Percentiles rank a stretch among this genome's conserved stretches.
Evolutionary conservation across 2,797 vertebrate species (phyloP).

Genomic region (Diplodus puntazzo): DNA sequence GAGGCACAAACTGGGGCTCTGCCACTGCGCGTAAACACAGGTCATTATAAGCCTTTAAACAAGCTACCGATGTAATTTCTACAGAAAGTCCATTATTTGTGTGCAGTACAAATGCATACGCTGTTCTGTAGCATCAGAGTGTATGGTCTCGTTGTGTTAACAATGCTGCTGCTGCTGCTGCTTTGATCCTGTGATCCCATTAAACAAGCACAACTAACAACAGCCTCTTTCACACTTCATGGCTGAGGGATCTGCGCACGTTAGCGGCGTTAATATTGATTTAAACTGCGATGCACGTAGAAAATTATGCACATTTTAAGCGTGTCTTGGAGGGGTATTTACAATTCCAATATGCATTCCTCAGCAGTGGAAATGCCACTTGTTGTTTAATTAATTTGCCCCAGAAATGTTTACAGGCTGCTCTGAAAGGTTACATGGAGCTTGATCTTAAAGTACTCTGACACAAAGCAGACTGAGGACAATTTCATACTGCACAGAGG

Average conservation of each 20-base stretch:
- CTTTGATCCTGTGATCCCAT: slow-evolving; percentile 55
- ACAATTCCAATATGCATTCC: slow-evolving; percentile 27
- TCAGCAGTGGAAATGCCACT: slow-evolving; percentile 38
- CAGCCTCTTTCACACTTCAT: slow-evolving; percentile 22
- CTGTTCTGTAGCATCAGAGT: neutral
- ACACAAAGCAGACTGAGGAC: slow-evolving; percentile 53
- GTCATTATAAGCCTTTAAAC: slow-evolving; percentile 18
- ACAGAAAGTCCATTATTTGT: neutral
- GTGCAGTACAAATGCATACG: neutral
- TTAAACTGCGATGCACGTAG: neutral
- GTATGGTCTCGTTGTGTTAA: slow-evolving; percentile 28
- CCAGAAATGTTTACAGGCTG: slow-evolving; percentile 31
- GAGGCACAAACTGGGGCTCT: slow-evolving; percentile 15
- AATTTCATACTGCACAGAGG: slow-evolving; percentile 35
- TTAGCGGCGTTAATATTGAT: slow-evolving; percentile 36
- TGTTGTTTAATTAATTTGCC: slow-evolving; percentile 62
- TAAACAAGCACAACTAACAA: slow-evolving; percentile 40
- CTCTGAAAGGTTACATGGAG: slow-evolving; percentile 42
- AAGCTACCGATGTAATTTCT: neutral
- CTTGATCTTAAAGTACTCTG: slow-evolving; percentile 56
- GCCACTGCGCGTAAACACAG: neutral
- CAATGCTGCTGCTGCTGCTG: neutral
- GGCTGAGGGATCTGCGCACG: neutral
- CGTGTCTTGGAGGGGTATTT: slow-evolving; percentile 29
- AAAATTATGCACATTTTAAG: slow-evolving; percentile 30